phyloP scores from a whole-genome alignment of 2,113 vertebrate species.

The Phrynocephalus versicolor region DNA sequence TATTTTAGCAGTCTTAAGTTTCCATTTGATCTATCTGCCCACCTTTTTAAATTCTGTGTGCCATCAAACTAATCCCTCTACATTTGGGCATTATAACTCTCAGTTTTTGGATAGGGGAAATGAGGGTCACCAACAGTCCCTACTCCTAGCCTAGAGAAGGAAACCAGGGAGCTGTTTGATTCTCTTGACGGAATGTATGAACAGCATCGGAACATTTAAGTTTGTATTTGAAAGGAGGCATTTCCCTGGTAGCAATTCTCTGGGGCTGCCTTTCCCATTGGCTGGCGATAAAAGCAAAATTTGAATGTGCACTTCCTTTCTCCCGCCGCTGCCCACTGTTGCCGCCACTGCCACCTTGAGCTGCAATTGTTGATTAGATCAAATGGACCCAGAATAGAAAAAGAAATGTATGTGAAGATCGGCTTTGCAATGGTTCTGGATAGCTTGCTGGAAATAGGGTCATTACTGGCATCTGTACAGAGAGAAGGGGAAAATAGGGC shows the following conservation, averaged over 20 bases:
- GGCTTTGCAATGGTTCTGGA: background rate
- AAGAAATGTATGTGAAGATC: background rate
- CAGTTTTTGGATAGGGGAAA: background rate
- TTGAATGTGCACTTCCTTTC: background rate
- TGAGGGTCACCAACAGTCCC: background rate
- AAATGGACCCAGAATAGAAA: background rate
- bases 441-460: constrained; percentile 3
- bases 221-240: background rate
- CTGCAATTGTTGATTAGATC: constrained; percentile 4
- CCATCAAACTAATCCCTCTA: background rate
- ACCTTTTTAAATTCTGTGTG: background rate
- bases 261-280: background rate
- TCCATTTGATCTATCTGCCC: background rate
- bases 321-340: background rate
- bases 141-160: background rate
- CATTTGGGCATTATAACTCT: background rate
- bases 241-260: background rate
- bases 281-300: background rate
- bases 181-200: background rate
- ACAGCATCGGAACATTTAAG: background rate
- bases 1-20: background rate
- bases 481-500: constrained; percentile 6
- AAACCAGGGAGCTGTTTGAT: background rate
- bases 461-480: background rate
- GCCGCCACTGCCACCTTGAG: too few species aligned